Base-by-base conservation (phyloP, 2,113 vertebrate species). In the Hypomesus transpacificus region DNA sequence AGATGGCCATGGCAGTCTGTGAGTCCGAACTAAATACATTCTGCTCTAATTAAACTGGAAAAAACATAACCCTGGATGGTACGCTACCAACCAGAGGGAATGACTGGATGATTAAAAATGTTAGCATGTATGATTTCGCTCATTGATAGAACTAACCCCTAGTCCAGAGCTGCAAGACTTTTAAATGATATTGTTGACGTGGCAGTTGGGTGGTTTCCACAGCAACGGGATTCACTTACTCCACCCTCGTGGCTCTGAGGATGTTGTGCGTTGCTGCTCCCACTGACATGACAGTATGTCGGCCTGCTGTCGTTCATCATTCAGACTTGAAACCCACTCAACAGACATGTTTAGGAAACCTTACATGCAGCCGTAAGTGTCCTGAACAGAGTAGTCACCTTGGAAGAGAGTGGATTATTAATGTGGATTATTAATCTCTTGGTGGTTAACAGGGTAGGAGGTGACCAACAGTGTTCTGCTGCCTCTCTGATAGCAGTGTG, bases 141-240 rank as follows among this genome's bases (percentile, higher is more conserved):
- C 61, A 17, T 26, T n/a, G 28, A 39, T 18, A 17, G 4, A 16
- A 26, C 16, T 14, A 26, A n/a, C n/a, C 21, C n/a, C 31, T 34
- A 22, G 57, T 20, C 3, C 59, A 61, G 59, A 17, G 52, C 66
- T 63, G 59, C 46, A 57, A 14, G 17, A 50, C 3, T 1, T 46
- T n/a, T 58, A 69, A 28, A 52, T 24, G 68, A 77, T 22, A 72
- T 68, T 1, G 54, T 59, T 14, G 21, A 53, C 20, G 75, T 75
- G 60, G 53, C 52, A 66, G 75, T 82, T 85, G 78, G 80, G 70
- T 8, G 0, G 83, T 87, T 86, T 74, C 78, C 80, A 78, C 67
- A 34, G 84, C 67, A 85, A 84, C 84, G 75, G 72, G 64, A 75
- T 39, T 76, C n/a, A 74, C 57, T 80, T 76, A 56, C 68, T 75